Evolutionary conservation across 2,797 vertebrate species (phyloP), one percentile per base, ranked within the genome.

Genomic region (Silurus lanzhouensis): DNA sequence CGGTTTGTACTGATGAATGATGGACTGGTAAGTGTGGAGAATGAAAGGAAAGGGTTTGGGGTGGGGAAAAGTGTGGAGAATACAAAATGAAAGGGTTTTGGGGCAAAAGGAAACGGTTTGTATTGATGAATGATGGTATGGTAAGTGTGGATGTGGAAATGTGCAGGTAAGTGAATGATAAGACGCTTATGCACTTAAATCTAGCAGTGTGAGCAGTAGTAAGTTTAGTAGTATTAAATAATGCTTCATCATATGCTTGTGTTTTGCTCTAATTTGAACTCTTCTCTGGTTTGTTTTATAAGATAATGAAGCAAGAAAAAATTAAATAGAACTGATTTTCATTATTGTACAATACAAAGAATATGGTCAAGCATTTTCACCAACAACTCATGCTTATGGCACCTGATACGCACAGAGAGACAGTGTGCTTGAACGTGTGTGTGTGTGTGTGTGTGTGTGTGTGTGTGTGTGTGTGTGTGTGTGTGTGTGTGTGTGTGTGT

Each of bases 361-460:
- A 89, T 90, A 90, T 90, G 64, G 67, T 81, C 48, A 91, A 61
- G 81, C 75, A 85, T 71, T 74, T 88, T 58, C 74, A 79, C 14
- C 25, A n/a, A 25, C 44, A 25, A 27, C 14, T 8, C 15, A 81
- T 66, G 60, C 38, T 80, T 52, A 66, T 5, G n/a, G 63, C 63
- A 31, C 20, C n/a, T 67, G 46, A 20, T 67, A 6, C 27, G 63
- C 63, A 52, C 22, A 64, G 60, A 79, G 60, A 64, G 13, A 13
- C 6, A 5, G 75, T 76, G 58, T 79, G 31, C 22, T 31, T 63
- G 20, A 3, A 31, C 22, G 57, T 60, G 76, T 48, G 31, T 78
- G 76, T 57, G 74, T 57, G n/a, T 57, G 74, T 76, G 52, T 72
- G 60, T 78, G 67, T 84, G 68, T 92, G 52, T 72, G 60, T 78